phyloP scores from a whole-genome alignment of 1,140 invertebrate species.

The Liolophura sinensis region DNA sequence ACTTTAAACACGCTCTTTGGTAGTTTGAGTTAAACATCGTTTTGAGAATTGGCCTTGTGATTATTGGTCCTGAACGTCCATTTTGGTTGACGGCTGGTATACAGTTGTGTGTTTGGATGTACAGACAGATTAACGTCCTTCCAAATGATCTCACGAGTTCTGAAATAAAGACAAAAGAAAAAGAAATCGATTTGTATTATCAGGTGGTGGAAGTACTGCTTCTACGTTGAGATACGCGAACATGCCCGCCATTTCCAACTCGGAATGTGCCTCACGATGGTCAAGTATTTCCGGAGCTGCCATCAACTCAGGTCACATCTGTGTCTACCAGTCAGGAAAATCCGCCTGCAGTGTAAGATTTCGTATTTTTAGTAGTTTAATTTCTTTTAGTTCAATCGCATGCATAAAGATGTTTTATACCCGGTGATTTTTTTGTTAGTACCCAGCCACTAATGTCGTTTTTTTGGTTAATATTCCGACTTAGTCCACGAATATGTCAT shows the following conservation, averaged over 20 bases:
- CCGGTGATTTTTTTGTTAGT: neutral
- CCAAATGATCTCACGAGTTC: too few species aligned
- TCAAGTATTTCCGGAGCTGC: constrained; percentile 6
- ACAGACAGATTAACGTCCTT: too few species aligned
- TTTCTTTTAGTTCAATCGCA: neutral
- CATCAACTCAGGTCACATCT: constrained; percentile 25
- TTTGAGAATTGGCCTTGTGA: too few species aligned
- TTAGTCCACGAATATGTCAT: neutral
- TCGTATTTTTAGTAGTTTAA: neutral
- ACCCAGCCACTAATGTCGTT: neutral
- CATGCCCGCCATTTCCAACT: constrained; percentile 25
- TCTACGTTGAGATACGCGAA: constrained; percentile 14
- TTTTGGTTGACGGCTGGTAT: too few species aligned
- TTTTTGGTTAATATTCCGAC: neutral
- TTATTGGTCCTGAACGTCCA: too few species aligned
- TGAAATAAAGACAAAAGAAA: too few species aligned
- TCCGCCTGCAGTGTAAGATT: constrained; percentile 27
- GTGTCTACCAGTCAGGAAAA: constrained; percentile 15
- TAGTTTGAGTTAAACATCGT: too few species aligned
- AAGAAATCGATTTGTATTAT: too few species aligned
- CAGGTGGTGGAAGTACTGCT: too few species aligned
- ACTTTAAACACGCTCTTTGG: too few species aligned
- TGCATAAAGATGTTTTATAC: neutral
- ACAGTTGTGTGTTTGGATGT: too few species aligned
- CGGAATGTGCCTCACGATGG: constrained; percentile 21